phyloP scores from a whole-genome alignment of 2,888 invertebrate species.

The Tenthredo distinguenda region DNA sequence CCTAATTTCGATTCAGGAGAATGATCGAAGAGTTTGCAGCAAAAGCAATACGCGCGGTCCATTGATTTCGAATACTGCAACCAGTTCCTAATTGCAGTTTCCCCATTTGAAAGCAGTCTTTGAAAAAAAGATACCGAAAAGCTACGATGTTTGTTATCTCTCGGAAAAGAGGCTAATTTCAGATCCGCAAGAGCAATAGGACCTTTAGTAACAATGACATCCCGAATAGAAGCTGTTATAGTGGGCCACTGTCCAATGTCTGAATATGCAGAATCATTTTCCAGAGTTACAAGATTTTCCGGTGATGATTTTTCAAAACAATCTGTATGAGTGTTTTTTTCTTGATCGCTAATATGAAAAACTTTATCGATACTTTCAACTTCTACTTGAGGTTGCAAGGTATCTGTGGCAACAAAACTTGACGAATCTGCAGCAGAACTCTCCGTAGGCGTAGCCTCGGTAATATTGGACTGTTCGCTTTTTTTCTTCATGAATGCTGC shows the following conservation, averaged over 20 bases:
- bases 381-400: no score
- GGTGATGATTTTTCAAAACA: neutral
- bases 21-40: no score
- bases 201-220: constrained; percentile 2
- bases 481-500: neutral
- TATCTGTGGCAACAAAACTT: no score
- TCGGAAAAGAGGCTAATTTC: neutral
- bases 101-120: constrained; percentile 2
- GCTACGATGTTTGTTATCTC: constrained; percentile 2
- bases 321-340: no score
- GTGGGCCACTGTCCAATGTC: neutral
- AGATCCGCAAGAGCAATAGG: constrained; percentile 2
- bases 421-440: no score
- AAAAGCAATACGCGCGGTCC: no score
- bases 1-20: no score
- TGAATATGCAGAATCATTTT: neutral
- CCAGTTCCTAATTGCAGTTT: neutral
- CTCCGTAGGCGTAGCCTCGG: no score
- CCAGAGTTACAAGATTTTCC: neutral
- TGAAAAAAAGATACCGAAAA: neutral
- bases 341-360: no score
- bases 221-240: neutral
- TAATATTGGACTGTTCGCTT: no score
- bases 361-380: no score
- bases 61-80: no score